phyloP scores from a whole-genome alignment of 2,113 vertebrate species.

The Phrynosoma platyrhinos region DNA sequence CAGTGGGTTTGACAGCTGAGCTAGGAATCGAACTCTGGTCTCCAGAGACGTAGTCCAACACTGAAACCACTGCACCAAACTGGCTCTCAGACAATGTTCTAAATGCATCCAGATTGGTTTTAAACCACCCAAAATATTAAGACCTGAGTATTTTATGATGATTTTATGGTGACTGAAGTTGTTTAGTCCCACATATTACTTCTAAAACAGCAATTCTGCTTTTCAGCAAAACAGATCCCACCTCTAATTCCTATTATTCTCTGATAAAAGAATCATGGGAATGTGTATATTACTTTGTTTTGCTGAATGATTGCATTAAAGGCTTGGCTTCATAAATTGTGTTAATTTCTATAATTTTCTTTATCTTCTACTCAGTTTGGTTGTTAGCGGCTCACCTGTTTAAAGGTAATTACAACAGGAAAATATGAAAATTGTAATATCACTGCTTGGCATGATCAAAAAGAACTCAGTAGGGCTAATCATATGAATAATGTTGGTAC shows the following conservation, averaged over 20 bases:
- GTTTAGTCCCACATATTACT: not conserved
- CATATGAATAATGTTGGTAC: conserved; percentile 30
- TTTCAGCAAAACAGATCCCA: not conserved
- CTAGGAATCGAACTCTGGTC: too few relatives aligned
- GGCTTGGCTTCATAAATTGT: conserved; percentile 13
- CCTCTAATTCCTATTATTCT: conserved; percentile 8
- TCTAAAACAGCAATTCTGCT: not conserved
- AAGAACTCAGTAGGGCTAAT: conserved; percentile 31
- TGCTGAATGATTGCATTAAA: not conserved
- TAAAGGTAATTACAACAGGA: conserved; percentile 29
- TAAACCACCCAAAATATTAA: too few relatives aligned
- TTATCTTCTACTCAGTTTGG: conserved; percentile 28
- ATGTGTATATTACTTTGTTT: conserved; percentile 16
- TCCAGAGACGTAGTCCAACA: too few relatives aligned
- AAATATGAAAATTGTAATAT: conserved; percentile 28
- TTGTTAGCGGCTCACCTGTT: conserved; percentile 30
- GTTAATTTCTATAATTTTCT: conserved; percentile 34
- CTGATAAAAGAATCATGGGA: conserved; percentile 15
- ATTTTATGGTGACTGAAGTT: not conserved
- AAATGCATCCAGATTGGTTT: not conserved
- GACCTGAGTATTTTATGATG: not conserved
- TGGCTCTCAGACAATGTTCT: not conserved
- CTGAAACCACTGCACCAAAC: too few relatives aligned
- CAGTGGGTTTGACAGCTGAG: too few relatives aligned
- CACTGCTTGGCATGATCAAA: conserved; percentile 5